Conservation (phyloP, 2,113 vertebrate genomes). For the Triplophysa dalaica region DNA sequence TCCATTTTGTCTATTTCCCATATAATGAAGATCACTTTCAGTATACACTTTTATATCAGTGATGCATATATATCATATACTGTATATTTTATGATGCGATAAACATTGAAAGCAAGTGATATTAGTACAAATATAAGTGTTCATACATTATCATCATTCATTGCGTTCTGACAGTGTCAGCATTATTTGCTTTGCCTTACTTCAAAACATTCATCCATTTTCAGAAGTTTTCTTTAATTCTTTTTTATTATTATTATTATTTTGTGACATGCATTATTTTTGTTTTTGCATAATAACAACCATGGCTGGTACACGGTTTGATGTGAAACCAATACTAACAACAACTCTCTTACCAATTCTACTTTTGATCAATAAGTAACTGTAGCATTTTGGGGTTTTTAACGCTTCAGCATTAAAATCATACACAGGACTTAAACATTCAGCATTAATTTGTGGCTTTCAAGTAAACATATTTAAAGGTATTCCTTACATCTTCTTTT, state of each 20-base stretch:
- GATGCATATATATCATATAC: background rate
- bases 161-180: slow-evolving; percentile 1
- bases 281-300: background rate
- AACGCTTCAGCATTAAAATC: background rate
- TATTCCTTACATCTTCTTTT: background rate
- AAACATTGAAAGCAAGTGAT: background rate
- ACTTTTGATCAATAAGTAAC: background rate
- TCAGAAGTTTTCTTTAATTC: background rate
- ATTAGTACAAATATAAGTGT: background rate
- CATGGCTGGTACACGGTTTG: slow-evolving; percentile 32
- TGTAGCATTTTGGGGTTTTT: background rate
- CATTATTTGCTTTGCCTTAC: background rate
- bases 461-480: background rate
- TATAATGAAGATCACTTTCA: background rate
- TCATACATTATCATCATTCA: too few relatives aligned
- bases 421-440: background rate
- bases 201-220: background rate
- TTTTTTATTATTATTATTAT: background rate
- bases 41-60: background rate
- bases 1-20: background rate
- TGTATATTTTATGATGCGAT: background rate
- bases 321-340: background rate
- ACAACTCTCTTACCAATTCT: background rate
- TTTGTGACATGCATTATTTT: background rate
- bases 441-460: background rate